Evolutionary conservation across 2,888 invertebrate genomes (phyloP).

Genomic region (Tipula unca): DNA sequence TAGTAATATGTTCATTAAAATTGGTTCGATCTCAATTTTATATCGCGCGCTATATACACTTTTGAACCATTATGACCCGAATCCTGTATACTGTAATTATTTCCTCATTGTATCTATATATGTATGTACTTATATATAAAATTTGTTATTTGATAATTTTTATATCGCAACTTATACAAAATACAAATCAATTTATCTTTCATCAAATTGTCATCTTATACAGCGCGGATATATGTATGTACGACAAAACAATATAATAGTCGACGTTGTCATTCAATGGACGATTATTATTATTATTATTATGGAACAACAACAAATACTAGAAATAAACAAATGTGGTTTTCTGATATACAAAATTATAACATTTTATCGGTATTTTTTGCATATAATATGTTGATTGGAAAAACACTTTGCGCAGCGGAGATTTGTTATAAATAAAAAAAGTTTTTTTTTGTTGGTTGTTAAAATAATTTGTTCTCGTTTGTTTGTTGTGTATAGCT

Average conservation of each 20-base stretch:
- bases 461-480: slow-evolving; percentile 2
- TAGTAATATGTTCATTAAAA: slow-evolving; percentile 16
- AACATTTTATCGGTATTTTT: not conserved
- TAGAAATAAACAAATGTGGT: not conserved
- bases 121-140: not conserved
- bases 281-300: not conserved
- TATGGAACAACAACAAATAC: not conserved
- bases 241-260: slow-evolving; percentile 1
- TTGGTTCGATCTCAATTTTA: not conserved
- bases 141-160: slow-evolving; percentile 1
- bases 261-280: not conserved
- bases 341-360: not conserved
- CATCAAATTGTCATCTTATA: not conserved
- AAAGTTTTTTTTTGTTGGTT: not conserved
- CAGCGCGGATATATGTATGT: not conserved
- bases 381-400: not conserved
- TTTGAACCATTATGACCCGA: not conserved
- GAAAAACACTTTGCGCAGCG: not conserved
- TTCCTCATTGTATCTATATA: not conserved
- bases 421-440: not conserved
- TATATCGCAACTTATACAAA: not conserved
- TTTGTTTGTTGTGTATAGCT: not conserved
- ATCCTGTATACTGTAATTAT: not conserved
- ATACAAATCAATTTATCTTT: not conserved
- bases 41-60: too few species aligned